phyloP scores from a whole-genome alignment of 2,888 invertebrate genomes.

The Macroteleia sp. region DNA sequence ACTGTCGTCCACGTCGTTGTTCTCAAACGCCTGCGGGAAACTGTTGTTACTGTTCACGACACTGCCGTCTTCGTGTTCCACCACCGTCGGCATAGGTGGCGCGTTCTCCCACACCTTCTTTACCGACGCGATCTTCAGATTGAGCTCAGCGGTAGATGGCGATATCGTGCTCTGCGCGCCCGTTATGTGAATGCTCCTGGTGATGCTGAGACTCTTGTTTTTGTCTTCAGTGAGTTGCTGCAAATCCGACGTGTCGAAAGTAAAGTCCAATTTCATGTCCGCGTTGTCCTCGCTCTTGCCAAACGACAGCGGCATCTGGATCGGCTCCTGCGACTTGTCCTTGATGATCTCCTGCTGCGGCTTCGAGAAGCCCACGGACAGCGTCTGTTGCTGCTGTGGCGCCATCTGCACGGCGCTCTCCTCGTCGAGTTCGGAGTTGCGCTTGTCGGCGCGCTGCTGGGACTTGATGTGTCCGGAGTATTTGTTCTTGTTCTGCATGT shows the following conservation, averaged over 20 bases:
- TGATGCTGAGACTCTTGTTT: constrained; percentile 86
- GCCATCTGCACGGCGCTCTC: constrained; percentile 81
- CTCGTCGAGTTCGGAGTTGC: constrained; percentile 86
- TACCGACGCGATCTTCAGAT: constrained; percentile 96
- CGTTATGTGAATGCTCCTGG: constrained; percentile 87
- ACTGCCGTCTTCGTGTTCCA: constrained; percentile 86
- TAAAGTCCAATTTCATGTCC: constrained; percentile 96
- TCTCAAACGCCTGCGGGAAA: constrained; percentile 82
- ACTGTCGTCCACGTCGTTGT: constrained; percentile 85
- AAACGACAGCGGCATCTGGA: constrained; percentile 88
- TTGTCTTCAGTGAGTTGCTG: constrained; percentile 91
- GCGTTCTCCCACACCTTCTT: constrained; percentile 93
- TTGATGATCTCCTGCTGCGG: constrained; percentile 84
- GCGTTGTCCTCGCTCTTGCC: constrained; percentile 90
- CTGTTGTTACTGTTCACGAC: constrained; percentile 83
- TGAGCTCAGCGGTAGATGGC: constrained; percentile 94
- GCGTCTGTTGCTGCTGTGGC: constrained; percentile 76
- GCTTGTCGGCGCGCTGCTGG: constrained; percentile 84
- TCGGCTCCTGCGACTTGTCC: constrained; percentile 82
- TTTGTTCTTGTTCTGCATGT: constrained; percentile 87
- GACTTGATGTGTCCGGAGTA: constrained; percentile 85
- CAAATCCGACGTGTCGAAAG: constrained; percentile 91
- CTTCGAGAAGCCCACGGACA: constrained; percentile 84
- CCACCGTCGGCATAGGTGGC: constrained; percentile 88
- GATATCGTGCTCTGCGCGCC: constrained; percentile 90